phyloP scores from a whole-genome alignment of 1,140 invertebrate species.

The Heliconius eleuchia region DNA sequence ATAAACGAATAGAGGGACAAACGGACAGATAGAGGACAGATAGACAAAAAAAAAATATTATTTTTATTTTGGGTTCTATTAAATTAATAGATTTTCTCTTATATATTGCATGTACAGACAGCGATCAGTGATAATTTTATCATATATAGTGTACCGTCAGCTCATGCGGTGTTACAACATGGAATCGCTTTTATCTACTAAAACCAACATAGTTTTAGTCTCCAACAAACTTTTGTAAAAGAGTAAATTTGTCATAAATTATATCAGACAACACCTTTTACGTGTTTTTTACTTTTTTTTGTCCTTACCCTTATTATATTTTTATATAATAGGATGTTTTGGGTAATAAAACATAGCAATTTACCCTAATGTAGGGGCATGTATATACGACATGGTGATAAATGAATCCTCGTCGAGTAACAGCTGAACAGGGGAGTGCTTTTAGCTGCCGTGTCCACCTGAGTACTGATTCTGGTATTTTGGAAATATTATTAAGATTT shows the following conservation, averaged over 20 bases:
- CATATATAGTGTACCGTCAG: not conserved
- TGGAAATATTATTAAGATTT: slow-evolving; percentile 4
- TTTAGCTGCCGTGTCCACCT: slow-evolving; percentile 27
- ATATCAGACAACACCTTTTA: not conserved
- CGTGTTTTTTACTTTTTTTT: not conserved
- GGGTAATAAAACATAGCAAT: slow-evolving; percentile 34
- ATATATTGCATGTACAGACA: too few relatives aligned
- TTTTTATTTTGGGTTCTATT: too few relatives aligned
- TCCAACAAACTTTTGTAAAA: not conserved
- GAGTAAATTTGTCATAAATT: not conserved
- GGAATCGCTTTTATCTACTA: slow-evolving; percentile 5
- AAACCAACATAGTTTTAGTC: not conserved
- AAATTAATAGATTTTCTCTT: too few relatives aligned
- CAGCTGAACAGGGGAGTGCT: slow-evolving; percentile 27
- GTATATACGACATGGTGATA: slow-evolving; percentile 38
- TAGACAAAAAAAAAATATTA: too few relatives aligned
- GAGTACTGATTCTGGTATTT: slow-evolving; percentile 18
- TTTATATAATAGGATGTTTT: not conserved
- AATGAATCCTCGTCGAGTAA: not conserved
- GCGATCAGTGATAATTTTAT: too few relatives aligned
- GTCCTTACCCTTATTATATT: not conserved
- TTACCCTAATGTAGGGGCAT: slow-evolving; percentile 44
- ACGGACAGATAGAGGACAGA: too few relatives aligned
- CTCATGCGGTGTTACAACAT: not conserved
- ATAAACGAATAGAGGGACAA: too few relatives aligned